Base-by-base conservation (phyloP, 2,888 invertebrate species). In the Anaspis maculata region DNA sequence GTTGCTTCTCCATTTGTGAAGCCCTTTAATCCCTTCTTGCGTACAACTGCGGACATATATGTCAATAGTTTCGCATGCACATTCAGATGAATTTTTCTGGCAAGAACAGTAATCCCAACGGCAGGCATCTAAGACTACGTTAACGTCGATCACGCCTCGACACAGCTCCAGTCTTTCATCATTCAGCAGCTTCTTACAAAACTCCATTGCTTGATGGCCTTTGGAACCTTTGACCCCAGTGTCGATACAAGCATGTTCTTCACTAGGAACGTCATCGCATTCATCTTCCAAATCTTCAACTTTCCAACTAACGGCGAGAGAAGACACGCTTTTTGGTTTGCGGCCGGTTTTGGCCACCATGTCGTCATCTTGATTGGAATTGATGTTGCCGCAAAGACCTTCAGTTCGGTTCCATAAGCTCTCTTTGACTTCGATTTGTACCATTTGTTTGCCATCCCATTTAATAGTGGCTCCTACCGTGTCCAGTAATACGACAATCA, bases 351-450 rank as follows among this genome's bases (percentile, higher is more conserved):
- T 73, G 0, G 73, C 76, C 16, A 65, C 59, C 42, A 85, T 69
- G 58, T 91, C 90, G 52, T 87, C 83, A 4, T 64, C 64, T 3
- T 68, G 62, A 49, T 77, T 71, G 0, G 83, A 83, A 59, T 91
- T 83, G 46, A 86, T 64, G 1, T 69, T 71, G 0, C 92, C 91
- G 56, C 92, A 92, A 0, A 92, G 67, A 32, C 91, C 92, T 40
- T 77, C 77, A 0, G 87, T 83, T 49, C 79, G 76, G 52, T 84
- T 83, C 83, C 86, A 88, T 19, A 85, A 61, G 2, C 71, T 70
- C 13, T 80, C 74, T 1, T 75, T 70, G 0, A 78, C 79, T 55
- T 80, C 78, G 0, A 87, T 66, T 40, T 79, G 69, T 3, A 88
- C 67, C 39, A 79, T 60, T 54, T 78, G 74, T 74, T 80, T 67